Conservation (phyloP, 2,113 vertebrate genomes). For the Equus quagga region DNA sequence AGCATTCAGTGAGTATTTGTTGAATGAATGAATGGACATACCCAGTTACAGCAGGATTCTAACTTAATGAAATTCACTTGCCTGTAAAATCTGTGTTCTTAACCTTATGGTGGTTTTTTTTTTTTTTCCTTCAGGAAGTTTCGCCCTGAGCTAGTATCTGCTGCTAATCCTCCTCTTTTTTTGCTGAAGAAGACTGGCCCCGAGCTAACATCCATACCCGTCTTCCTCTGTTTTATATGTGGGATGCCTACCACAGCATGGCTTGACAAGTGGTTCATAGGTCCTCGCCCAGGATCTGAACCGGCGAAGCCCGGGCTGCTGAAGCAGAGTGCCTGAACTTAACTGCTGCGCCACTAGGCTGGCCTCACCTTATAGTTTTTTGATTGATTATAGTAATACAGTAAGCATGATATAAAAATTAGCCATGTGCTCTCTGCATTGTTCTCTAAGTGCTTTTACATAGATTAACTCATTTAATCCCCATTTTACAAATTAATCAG, state of each 20-base stretch:
- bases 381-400: background rate
- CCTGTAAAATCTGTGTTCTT: conserved; percentile 5
- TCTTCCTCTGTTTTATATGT: too few species aligned
- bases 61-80: background rate
- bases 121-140: too few species aligned
- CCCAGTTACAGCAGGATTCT: background rate
- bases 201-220: too few species aligned
- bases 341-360: too few species aligned
- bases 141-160: too few species aligned
- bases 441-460: background rate
- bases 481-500: conserved; percentile 25
- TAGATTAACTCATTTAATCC: background rate
- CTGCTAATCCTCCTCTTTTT: too few species aligned
- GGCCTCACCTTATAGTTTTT: background rate
- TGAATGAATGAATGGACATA: background rate
- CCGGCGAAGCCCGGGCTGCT: too few species aligned
- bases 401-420: conserved; percentile 13
- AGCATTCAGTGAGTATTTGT: background rate
- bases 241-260: too few species aligned
- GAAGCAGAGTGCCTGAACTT: too few species aligned
- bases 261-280: too few species aligned
- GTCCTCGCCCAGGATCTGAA: too few species aligned
- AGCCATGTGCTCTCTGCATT: background rate
- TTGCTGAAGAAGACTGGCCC: too few species aligned
- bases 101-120: background rate